Base-by-base conservation (phyloP, 2,113 vertebrate genomes). In the Morone chrysops region DNA sequence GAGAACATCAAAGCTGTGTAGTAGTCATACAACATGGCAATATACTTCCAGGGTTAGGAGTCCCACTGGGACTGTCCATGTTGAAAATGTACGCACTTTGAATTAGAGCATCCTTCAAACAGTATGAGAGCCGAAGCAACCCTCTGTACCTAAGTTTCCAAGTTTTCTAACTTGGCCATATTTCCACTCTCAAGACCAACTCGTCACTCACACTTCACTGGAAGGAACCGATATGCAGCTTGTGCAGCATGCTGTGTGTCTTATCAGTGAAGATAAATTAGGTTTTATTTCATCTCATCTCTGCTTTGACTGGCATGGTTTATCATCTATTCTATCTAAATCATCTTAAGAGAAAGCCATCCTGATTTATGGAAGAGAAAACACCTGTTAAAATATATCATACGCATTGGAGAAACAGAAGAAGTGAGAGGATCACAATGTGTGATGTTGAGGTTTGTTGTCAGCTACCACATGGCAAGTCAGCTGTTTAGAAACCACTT, bases 81-180 rank as follows among this genome's bases (percentile, higher is more conserved):
- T 63, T 57, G 62, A 59, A 59, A 63, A 48, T 62, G 48, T 31
- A 50, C 5, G 11, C 47, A 60, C 75, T n/a, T 62, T 59, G 47
- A 56, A 73, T 51, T 4, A 48, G 8, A 56, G 47, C 71, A 83
- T 70, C 47, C 22, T 53, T 56, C 75, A 75, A 71, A 67, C 75
- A 60, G 66, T 6, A 36, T 11, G 45, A 20, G 48, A 69, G 6
- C 41, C 22, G 48, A 56, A 63, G 54, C 45, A 10, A 48, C 20
- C 2, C 8, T 18, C 8, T 57, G 16, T 18, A 36, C 17, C 2
- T 13, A 20, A 17, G 53, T 57, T 43, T 17, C 20, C 10, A 25
- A 18, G 18, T 48, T 5, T 20, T 4, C 36, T 11, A 50, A 45
- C 6, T 47, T 54, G 12, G 59, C 38, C 16, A 6, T 38, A 6